These are phyloP conservation scores for Goniozus legneri DNA, from an alignment of 1,140 invertebrate genomes.

Conservation along the genomic window DNA sequence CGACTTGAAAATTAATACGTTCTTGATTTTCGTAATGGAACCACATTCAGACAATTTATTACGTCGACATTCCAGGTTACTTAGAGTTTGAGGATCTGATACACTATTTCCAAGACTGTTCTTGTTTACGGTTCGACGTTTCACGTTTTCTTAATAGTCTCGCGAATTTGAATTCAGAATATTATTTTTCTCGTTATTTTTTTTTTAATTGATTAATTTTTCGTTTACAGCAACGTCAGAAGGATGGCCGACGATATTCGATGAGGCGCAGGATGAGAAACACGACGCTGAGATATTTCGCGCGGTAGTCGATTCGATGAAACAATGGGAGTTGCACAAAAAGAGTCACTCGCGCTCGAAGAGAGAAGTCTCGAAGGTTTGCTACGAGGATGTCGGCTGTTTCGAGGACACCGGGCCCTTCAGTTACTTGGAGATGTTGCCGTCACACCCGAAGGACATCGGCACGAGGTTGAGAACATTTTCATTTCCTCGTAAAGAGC, in stretches of 20 bases:
- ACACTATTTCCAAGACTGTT: too few species aligned
- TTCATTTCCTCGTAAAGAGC: conserved; percentile 57
- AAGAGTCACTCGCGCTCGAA: conserved; percentile 49
- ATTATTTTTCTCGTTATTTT: too few species aligned
- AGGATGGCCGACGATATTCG: conserved; percentile 39
- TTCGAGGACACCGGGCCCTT: conserved; percentile 90
- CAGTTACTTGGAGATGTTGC: conserved; percentile 85
- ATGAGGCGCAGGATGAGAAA: conserved; percentile 55
- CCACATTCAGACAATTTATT: too few species aligned
- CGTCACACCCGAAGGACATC: conserved; percentile 83
- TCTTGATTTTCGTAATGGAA: too few species aligned
- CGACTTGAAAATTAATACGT: too few species aligned
- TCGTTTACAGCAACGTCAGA: too few species aligned
- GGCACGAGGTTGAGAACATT: conserved; percentile 80
- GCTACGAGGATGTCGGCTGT: conserved; percentile 90
- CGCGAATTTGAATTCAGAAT: too few species aligned
- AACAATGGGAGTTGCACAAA: conserved; percentile 50
- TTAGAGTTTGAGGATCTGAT: too few species aligned
- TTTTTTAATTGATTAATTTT: too few species aligned
- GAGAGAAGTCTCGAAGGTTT: conserved; percentile 71
- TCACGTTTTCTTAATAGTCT: too few species aligned
- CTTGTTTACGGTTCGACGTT: too few species aligned
- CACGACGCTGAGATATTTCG: conserved; percentile 58
- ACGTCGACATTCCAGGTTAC: too few species aligned
- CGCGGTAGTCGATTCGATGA: conserved; percentile 59